These are phyloP conservation scores for Porites lutea DNA, from an alignment of 64 coral and sea anemone species.

Conservation along the genomic window DNA sequence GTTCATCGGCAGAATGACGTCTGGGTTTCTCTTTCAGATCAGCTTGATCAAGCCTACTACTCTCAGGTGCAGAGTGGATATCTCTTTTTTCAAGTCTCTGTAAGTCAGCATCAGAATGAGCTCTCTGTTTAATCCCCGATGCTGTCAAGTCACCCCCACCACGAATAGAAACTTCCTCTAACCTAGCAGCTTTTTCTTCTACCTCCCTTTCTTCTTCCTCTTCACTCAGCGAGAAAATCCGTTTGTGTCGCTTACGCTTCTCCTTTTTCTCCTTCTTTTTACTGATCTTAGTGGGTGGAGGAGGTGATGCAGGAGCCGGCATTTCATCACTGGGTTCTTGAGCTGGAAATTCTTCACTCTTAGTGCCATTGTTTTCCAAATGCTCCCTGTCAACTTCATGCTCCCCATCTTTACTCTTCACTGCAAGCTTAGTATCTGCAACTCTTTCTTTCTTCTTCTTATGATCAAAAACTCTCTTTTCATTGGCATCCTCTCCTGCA, in stretches of 20 bases:
- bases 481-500: not conserved
- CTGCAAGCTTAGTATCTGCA: not conserved
- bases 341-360: not conserved
- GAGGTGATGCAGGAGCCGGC: not conserved
- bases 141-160: not conserved
- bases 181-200: not conserved
- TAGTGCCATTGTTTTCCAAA: not conserved
- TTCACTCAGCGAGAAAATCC: conserved; percentile 61
- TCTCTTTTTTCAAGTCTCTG: conserved; percentile 27
- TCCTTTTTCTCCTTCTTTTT: conserved; percentile 79
- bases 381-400: not conserved
- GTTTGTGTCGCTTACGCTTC: conserved; percentile 76
- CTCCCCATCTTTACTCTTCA: conserved; percentile 25
- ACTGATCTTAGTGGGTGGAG: conserved; percentile 27
- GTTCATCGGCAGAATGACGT: conserved; percentile 50
- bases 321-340: not conserved
- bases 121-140: not conserved
- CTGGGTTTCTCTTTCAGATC: conserved; percentile 64
- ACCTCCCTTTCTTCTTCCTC: conserved; percentile 39
- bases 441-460: conserved; percentile 37
- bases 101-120: not conserved
- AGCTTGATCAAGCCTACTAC: conserved; percentile 8
- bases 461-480: not conserved
- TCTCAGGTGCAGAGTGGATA: not conserved
- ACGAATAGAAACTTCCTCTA: not conserved